Conservation (phyloP, 1,140 invertebrate genomes). For the Thalassaphorura encarpata region DNA sequence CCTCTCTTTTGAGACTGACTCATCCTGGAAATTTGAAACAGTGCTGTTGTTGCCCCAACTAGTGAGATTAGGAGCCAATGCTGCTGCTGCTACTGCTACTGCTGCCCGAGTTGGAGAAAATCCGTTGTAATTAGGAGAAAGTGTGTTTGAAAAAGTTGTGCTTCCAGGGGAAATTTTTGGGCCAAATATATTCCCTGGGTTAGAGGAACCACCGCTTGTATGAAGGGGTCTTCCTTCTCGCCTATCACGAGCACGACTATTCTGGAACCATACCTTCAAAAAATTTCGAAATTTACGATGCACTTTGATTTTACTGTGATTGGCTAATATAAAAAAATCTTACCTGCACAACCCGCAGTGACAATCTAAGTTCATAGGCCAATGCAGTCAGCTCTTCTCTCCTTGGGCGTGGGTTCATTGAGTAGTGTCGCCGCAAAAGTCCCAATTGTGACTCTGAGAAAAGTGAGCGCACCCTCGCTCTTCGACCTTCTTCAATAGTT, state of each 20-base stretch:
- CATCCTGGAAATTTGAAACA: slow-evolving; percentile 31
- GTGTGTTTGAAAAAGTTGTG: neutral
- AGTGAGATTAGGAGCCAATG: slow-evolving; percentile 4
- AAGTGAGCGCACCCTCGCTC: slow-evolving; percentile 74
- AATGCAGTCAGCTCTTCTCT: slow-evolving; percentile 84
- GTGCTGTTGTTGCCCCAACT: slow-evolving; percentile 27
- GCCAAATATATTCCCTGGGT: neutral
- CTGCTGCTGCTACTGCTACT: too few relatives aligned
- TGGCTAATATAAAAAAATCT: neutral
- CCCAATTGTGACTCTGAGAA: slow-evolving; percentile 87
- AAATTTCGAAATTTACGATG: neutral
- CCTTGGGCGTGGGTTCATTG: slow-evolving; percentile 79
- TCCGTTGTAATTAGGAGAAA: slow-evolving; percentile 21
- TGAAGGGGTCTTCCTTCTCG: slow-evolving; percentile 52
- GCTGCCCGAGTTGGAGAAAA: too few relatives aligned
- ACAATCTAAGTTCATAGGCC: slow-evolving; percentile 76
- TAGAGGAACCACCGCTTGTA: too few relatives aligned
- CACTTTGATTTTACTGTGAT: neutral
- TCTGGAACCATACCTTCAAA: slow-evolving; percentile 82
- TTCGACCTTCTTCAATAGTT: slow-evolving; percentile 51
- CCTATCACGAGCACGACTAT: slow-evolving; percentile 83
- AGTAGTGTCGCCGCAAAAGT: slow-evolving; percentile 77
- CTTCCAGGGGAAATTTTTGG: neutral
- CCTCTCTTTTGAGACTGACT: neutral
- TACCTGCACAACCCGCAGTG: slow-evolving; percentile 86